Base-by-base conservation (phyloP, 2,113 vertebrate genomes). In the Entosphenus tridentatus region DNA sequence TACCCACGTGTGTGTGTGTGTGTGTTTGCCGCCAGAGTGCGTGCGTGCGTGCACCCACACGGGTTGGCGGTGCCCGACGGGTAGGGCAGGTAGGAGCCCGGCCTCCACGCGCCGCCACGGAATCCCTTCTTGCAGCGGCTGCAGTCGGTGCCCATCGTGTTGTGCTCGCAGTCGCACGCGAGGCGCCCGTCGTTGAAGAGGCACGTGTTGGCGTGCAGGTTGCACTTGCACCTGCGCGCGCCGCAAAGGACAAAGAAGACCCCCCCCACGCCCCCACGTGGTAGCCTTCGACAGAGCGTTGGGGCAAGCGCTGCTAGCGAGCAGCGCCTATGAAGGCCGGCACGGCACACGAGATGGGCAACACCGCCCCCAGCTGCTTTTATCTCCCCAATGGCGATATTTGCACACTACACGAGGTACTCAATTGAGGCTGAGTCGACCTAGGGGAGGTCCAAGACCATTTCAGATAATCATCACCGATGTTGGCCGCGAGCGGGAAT, bases 111-210 rank as follows among this genome's bases (percentile, higher is more conserved):
- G 70, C 87, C 85, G 70, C 88, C 85, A 73, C 88, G 90, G 79
- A 86, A 98, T 74, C 83, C 89, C 79, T 86, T 91, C 81, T 81
- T 93, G 82, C 93, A 98, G 75, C 82, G 85, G 78, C 88, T 85
- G 1, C 93, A 98, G 82, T 98, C 93, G 72, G 88, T 90, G 56
- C 92, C 93, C 0, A 92, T 93, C 76, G 93, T 96, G 82, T 96
- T 95, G 82, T 98, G 93, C 73, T 96, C 92, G 2, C 93, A 98
- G 79, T 88, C 86, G 1, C 93, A 98, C 80, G 92, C 87, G 13
- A 98, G 84, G 77, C 83, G 87, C 73, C 89, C 90, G 8, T 96
- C 92, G 0, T 75, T 80, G 75, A 85, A 82, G 68, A 83, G 81
- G 80, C 92, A 98, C 79, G 86, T 83, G 73, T 82, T 88, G 69